Base-by-base conservation (phyloP, 2,888 invertebrate genomes). In the Heliconius charithonia region DNA sequence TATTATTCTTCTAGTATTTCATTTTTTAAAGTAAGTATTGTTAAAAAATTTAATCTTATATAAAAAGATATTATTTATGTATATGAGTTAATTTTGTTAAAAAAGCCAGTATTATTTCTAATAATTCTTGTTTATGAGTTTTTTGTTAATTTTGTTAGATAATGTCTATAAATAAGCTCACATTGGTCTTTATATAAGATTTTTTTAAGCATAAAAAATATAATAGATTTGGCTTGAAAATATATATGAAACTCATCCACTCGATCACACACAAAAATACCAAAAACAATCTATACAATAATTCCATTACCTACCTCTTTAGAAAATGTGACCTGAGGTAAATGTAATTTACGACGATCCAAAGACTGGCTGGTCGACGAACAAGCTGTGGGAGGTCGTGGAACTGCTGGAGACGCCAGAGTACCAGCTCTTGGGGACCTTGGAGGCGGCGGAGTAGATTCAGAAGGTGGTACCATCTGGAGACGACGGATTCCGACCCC, bases 241-340 rank as follows among this genome's bases (percentile, higher is more conserved):
- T 59, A 29, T 63, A 67, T 62, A 63, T 45, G 75, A 16, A 62
- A 77, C 29, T 67, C 73, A 41, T 76, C 51, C 65, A 71, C 78
- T 78, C 77, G 75, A 67, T 32, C n/a, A 71, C 59, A 63, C 25
- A 71, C 59, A 59, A 78, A 32, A 73, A 77, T 81, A 71, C 27
- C 78, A 62, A 77, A 75, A 79, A 29, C 67, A 74, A 80, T 76
- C 95, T 95, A 98, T 85, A 98, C 98, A 87, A 98, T 96, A 86
- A 98, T 97, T 82, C 98, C 98, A 86, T 96, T 97, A 97, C 98
- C 98, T 96, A 98, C 98, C 98, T 98, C 98, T 91, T 97, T 97
- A 89, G 97, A 97, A 94, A 98, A 98, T 76, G 98, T 97, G 89
- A 98, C 97, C 95, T 97, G 97, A 29, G 97, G 97, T 86, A 97